phyloP scores from a whole-genome alignment of 2,888 invertebrate genomes.

The Nomada ferruginata region DNA sequence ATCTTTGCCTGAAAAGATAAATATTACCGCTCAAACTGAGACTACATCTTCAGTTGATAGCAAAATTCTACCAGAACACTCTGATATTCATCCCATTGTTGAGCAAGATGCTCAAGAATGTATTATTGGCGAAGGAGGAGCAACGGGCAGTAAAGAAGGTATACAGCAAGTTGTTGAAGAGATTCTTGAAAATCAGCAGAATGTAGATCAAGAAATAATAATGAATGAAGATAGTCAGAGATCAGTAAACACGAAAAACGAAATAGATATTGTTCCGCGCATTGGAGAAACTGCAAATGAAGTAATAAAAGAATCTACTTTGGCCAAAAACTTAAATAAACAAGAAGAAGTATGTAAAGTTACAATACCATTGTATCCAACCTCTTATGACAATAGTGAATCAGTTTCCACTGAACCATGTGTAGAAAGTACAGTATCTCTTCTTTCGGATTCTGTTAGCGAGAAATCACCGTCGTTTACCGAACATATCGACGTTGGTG shows the following conservation, averaged over 20 bases:
- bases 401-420: neutral
- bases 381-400: neutral
- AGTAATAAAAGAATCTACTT: neutral
- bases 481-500: constrained; percentile 2
- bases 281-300: too few species aligned
- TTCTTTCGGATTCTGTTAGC: neutral
- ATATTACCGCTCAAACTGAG: neutral
- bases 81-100: neutral
- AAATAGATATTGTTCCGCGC: too few species aligned
- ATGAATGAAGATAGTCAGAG: neutral
- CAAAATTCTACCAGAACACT: neutral
- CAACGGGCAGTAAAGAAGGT: neutral
- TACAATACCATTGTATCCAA: neutral
- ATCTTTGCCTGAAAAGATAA: too few species aligned
- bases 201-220: neutral
- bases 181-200: neutral
- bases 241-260: too few species aligned
- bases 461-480: neutral
- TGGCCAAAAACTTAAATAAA: neutral
- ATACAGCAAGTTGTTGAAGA: neutral
- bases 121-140: neutral
- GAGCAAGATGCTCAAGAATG: neutral
- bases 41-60: too few species aligned
- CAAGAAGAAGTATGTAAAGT: neutral
- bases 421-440: neutral